phyloP scores from a whole-genome alignment of 2,888 invertebrate species.

The Ochropleura plecta region DNA sequence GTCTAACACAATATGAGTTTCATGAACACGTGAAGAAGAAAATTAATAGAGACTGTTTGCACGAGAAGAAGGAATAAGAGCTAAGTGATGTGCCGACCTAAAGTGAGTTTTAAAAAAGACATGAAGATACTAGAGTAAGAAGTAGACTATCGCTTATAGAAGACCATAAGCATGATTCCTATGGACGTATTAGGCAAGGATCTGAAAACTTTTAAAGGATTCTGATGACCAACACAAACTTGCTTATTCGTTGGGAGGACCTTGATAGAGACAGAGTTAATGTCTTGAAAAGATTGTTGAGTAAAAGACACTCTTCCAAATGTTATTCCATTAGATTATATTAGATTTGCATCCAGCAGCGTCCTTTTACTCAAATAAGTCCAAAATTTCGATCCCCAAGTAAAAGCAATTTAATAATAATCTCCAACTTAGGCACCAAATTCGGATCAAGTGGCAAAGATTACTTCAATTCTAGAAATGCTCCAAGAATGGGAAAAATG shows the following conservation, averaged over 20 bases:
- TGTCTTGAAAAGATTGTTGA: not conserved
- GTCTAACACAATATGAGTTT: too few species aligned
- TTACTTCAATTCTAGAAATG: conserved; percentile 11
- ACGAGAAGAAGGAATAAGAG: not conserved
- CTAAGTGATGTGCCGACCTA: not conserved
- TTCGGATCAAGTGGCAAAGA: not conserved
- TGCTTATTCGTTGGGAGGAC: not conserved
- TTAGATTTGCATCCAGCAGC: not conserved
- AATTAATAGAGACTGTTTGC: not conserved
- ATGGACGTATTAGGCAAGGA: not conserved
- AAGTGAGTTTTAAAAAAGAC: not conserved
- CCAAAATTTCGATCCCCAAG: not conserved
- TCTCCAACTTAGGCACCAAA: not conserved
- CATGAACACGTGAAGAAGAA: not conserved
- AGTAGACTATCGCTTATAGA: not conserved
- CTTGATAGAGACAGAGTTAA: not conserved
- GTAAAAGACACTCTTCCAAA: not conserved
- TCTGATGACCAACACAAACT: not conserved
- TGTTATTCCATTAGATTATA: not conserved
- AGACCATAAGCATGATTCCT: not conserved
- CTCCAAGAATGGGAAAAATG: conserved; percentile 32
- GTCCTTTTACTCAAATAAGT: not conserved
- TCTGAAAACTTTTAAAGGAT: not conserved
- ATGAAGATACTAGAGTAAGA: not conserved
- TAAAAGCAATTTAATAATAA: not conserved